Conservation (phyloP, 2,113 vertebrate genomes). For the Stegastes partitus region DNA sequence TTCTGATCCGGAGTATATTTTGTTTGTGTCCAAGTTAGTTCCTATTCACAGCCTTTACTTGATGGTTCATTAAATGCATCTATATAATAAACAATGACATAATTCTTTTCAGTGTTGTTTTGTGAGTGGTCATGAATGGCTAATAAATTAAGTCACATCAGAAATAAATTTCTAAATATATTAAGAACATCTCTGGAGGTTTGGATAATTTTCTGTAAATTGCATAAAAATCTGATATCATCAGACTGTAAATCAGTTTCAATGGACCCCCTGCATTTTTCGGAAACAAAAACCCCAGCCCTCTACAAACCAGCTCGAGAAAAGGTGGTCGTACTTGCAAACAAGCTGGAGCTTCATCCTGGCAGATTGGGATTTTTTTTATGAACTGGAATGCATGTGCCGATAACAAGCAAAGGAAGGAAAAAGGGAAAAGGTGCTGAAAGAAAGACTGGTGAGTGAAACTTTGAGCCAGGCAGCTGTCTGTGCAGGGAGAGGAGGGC, state of each 20-base stretch:
- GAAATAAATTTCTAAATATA: constrained; percentile 7
- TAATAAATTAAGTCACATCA: constrained; percentile 1
- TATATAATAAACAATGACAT: constrained; percentile 2
- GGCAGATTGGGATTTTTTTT: constrained; percentile 11
- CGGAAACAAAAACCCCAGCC: background rate
- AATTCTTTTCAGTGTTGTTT: background rate
- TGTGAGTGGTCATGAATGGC: constrained; percentile 1
- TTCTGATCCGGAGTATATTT: constrained; percentile 6
- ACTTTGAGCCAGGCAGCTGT: constrained; percentile 29
- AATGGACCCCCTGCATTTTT: background rate
- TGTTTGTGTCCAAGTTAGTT: background rate
- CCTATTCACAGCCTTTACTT: constrained; percentile 1
- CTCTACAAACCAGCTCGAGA: background rate
- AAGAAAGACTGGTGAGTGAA: constrained; percentile 56
- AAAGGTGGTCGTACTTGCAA: background rate
- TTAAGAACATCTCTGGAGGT: background rate
- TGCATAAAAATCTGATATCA: background rate
- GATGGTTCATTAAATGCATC: background rate
- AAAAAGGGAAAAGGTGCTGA: constrained; percentile 44
- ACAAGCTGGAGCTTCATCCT: background rate
- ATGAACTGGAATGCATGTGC: constrained; percentile 12
- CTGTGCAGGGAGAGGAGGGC: background rate
- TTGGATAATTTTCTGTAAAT: background rate
- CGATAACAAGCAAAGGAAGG: constrained; percentile 53
- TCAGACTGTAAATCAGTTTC: background rate